Base-by-base conservation (phyloP, 2,113 vertebrate genomes). In the Brachionichthys hirsutus region DNA sequence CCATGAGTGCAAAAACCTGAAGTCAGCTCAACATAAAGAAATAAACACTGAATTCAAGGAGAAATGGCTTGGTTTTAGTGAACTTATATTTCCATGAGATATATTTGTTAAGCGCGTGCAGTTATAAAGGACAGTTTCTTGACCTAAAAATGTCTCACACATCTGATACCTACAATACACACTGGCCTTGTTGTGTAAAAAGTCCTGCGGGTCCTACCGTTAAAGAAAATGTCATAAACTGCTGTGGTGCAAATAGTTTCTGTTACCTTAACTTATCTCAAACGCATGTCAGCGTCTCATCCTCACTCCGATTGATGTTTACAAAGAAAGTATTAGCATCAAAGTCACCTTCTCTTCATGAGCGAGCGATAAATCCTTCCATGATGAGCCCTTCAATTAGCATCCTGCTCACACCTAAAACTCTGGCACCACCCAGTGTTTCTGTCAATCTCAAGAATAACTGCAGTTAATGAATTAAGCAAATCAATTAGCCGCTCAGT, bases 401-500 rank as follows among this genome's bases (percentile, higher is more conserved):
- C 61, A 62, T 51, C 73, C 70, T 5, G 9, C 67, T 75, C 80
- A 76, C 83, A 81, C 80, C 70, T 78, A 71, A 79, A 55, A 63
- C 64, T 38, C 56, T 70, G 80, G 67, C 73, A 66, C 57, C 80
- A 57, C 63, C 74, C 67, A 50, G 71, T 16, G 69, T 70, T 51
- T 57, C 66, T 54, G 78, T 77, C 83, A 81, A 65, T 77, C 69
- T 75, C 45, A 72, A 50, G 48, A 79, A 79, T 73, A 42, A 34
- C 55, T 54, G 74, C 74, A 45, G 62, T 82, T 81, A 78, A 82
- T 82, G 75, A 78, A 82, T 87, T 69, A 80, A 76, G 68, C 62
- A 73, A 84, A 84, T 88, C 81, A 86, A 86, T 86, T 80, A 85
- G 76, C 65, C 62, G 71, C 59, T 75, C 59, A 46, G 20, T 51